Evolutionary conservation across 2,888 invertebrate genomes (phyloP).

Genomic region (Chironomus riparius): DNA sequence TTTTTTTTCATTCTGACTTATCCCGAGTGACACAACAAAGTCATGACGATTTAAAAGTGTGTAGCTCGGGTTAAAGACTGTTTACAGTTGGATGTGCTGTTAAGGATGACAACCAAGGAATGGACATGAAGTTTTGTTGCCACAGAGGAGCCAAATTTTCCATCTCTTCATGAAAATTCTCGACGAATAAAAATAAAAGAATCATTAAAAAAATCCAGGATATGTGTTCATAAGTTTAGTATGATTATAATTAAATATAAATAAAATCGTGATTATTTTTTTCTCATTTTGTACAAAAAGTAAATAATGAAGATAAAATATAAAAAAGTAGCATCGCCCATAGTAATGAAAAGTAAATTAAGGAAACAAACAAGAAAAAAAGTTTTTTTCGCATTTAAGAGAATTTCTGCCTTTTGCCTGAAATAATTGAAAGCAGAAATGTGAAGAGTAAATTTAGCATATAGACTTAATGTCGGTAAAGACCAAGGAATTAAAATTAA

Average conservation of each 20-base stretch:
- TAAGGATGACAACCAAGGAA: too few species aligned
- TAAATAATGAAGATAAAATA: not conserved
- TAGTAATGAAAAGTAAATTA: not conserved
- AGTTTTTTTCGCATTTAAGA: not conserved
- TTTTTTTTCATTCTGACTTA: too few species aligned
- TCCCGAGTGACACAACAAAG: too few species aligned
- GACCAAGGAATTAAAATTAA: constrained; percentile 14
- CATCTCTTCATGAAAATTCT: not conserved
- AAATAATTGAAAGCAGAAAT: not conserved
- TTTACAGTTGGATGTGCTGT: too few species aligned
- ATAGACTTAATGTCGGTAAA: not conserved
- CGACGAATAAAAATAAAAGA: not conserved
- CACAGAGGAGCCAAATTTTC: not conserved
- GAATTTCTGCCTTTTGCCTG: not conserved
- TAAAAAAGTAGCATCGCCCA: not conserved
- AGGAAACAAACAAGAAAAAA: not conserved
- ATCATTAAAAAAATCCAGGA: not conserved
- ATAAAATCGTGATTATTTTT: not conserved
- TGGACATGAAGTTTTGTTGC: not conserved
- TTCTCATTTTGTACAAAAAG: not conserved
- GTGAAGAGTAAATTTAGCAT: not conserved
- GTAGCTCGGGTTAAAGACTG: too few species aligned
- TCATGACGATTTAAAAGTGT: too few species aligned
- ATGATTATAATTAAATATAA: not conserved
- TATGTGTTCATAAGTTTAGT: constrained; percentile 7